Base-by-base conservation (phyloP, 2,113 vertebrate species). In the Myxocyprinus asiaticus region DNA sequence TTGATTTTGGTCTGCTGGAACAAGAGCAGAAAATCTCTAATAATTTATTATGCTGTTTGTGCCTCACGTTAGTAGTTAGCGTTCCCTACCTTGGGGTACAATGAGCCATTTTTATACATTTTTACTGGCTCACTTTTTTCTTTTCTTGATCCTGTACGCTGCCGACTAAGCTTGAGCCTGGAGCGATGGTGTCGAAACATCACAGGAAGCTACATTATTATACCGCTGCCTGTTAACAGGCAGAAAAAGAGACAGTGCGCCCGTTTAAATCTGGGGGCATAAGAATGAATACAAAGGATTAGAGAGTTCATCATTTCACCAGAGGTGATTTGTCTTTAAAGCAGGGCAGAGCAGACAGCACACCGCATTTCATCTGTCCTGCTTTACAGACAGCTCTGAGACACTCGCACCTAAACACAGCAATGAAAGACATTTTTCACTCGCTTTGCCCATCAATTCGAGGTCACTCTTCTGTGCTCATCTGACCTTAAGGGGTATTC, bases 1-100 rank as follows among this genome's bases (percentile, higher is more conserved):
- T 92, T 87, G 91, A 92, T 92, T 91, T 91, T 84, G 85, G 86
- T 86, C 84, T 86, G 77, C 85, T 84, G 75, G 78, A 85, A 81
- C 33, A 78, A 72, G 61, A 76, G 53, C 44, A 82, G 85, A 88
- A 88, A 89, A 91, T 88, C 89, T 86, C 78, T 9, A 87, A 88
- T 86, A 79, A 92, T 93, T 91, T 91, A 91, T 92, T 91, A 94
- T 93, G 90, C 92, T 90, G 91, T 92, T 93, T 93, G 92, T 91
- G 89, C 84, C 86, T 91, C 76, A 43, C 83, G 84, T 85, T 89
- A 78, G 87, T 88, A 89, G 90, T 91, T 90, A 92, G 91, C 86
- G 81, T 93, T 92, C 90, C 88, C 88, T 92, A 92, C 90, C 91
- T 92, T 91, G 88, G 91, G 91, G 90, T 91, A 91, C 88, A 87